Conservation (phyloP, 1,140 invertebrate genomes). For the Calycopis cecrops region DNA sequence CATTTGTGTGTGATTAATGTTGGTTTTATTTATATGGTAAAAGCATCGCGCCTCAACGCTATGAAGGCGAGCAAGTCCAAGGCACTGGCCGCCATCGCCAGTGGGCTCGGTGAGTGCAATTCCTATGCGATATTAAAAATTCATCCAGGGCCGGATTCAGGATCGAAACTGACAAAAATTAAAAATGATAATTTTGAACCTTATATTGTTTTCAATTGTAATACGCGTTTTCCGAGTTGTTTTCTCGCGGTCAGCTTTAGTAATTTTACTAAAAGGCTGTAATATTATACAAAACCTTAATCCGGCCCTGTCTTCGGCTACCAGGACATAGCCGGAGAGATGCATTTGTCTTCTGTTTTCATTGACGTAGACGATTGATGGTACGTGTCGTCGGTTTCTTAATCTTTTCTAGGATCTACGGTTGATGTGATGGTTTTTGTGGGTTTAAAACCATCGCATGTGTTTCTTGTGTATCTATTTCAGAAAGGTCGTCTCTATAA, state of each 20-base stretch:
- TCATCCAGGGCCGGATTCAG: conserved; percentile 1
- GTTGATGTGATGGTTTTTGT: conserved; percentile 5
- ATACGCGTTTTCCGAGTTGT: too few species aligned
- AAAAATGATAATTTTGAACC: too few species aligned
- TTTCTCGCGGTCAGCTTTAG: too few species aligned
- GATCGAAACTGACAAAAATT: neutral
- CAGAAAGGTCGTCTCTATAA: conserved; percentile 1
- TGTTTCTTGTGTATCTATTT: conserved; percentile 1
- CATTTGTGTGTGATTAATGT: conserved; percentile 70
- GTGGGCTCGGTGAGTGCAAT: conserved; percentile 66
- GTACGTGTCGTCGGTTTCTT: too few species aligned
- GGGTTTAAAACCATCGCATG: conserved; percentile 31
- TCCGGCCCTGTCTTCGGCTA: neutral
- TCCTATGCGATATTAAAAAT: conserved; percentile 14
- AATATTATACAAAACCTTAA: neutral
- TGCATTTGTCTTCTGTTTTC: conserved; percentile 18
- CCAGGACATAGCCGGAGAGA: neutral
- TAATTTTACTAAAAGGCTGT: too few species aligned
- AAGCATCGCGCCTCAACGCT: conserved; percentile 73
- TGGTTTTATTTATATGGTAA: conserved; percentile 77
- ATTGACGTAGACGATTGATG: neutral
- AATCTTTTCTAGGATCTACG: neutral
- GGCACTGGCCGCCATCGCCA: conserved; percentile 73
- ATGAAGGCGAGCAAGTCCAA: conserved; percentile 73
- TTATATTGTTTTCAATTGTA: too few species aligned